phyloP scores from a whole-genome alignment of 2,797 vertebrate species.

The Rhabdomys pumilio region DNA sequence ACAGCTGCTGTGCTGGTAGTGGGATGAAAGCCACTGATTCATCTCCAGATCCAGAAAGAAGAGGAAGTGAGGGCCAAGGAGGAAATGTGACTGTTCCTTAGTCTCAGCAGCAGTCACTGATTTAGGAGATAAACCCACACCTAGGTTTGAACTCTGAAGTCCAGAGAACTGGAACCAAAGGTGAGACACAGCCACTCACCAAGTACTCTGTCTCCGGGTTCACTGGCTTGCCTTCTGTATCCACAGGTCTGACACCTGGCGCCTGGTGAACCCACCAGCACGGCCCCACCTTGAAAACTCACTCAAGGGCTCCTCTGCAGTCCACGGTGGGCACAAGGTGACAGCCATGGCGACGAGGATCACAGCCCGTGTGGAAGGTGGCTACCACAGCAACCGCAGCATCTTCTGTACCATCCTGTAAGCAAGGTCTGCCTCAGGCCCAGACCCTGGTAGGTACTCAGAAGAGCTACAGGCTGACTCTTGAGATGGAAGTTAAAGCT shows the following conservation, averaged over 20 bases:
- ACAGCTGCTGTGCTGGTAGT: neutral
- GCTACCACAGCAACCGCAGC: slow-evolving; percentile 93
- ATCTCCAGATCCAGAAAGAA: neutral
- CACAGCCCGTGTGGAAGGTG: slow-evolving; percentile 93
- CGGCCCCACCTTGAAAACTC: slow-evolving; percentile 91
- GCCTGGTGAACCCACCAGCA: slow-evolving; percentile 94
- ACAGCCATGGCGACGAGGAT: slow-evolving; percentile 93
- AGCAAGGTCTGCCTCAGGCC: slow-evolving; percentile 71
- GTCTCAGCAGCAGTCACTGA: neutral
- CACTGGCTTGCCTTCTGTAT: neutral
- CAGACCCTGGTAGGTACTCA: neutral
- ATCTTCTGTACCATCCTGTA: slow-evolving; percentile 95
- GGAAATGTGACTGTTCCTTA: neutral
- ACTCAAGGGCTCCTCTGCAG: slow-evolving; percentile 87
- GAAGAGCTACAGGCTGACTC: neutral
- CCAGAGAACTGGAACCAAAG: neutral
- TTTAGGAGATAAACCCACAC: neutral
- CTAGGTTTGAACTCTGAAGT: neutral
- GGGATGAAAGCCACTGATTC: neutral
- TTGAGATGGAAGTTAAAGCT: neutral
- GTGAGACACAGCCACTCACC: neutral
- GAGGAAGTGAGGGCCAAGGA: neutral
- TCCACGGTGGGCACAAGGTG: slow-evolving; percentile 90
- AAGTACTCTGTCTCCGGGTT: neutral
- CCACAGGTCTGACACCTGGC: slow-evolving; percentile 88